Evolutionary conservation across 2,888 invertebrate species (phyloP), one percentile per base, ranked within the genome.

Genomic region (Platycnemis pennipes): DNA sequence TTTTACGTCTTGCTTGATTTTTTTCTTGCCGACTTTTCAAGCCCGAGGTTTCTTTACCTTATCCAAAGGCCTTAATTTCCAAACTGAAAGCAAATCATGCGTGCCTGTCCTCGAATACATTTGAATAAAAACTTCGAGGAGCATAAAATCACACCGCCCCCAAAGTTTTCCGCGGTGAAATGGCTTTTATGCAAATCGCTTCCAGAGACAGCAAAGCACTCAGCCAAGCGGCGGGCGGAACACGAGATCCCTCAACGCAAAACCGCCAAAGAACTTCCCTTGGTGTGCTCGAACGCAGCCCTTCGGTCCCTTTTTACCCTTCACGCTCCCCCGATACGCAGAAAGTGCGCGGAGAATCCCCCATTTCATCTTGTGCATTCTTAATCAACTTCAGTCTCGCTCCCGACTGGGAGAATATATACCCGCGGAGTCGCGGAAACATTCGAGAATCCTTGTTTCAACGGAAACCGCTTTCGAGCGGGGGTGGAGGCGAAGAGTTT

Each of bases 341-440:
- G 77, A 77, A 77, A 77, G 31, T 77, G 37, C 77, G 13, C 77
- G 77, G 31, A 5, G 77, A 77, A 77, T 77, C 77, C 37, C 77
- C 37, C 31, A 77, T 77, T 77, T 77, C 77, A 77, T 77, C 77
- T 77, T 77, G 77, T 77, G 77, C 77, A 77, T 77, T 77, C 13
- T 77, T 77, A 77, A 77, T 77, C 77, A n/a, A 77, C 77, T 77
- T 31, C 77, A 37, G 77, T 13, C 77, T 77, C 77, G 31, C 77
- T 77, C 77, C 77, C 77, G 31, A 16, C 77, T 37, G 77, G 37
- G 31, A 13, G 77, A 31, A 77, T 16, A 37, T 37, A 37, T 11
- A 77, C 77, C 26, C 77, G 31, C 11, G 37, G n/a, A 37, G 37
- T 77, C 37, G 31, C 31, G 77, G 16, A 77, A 77, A 77, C 37